phyloP scores from a whole-genome alignment of 2,113 vertebrate species.

The Grammomys dolichurus region DNA sequence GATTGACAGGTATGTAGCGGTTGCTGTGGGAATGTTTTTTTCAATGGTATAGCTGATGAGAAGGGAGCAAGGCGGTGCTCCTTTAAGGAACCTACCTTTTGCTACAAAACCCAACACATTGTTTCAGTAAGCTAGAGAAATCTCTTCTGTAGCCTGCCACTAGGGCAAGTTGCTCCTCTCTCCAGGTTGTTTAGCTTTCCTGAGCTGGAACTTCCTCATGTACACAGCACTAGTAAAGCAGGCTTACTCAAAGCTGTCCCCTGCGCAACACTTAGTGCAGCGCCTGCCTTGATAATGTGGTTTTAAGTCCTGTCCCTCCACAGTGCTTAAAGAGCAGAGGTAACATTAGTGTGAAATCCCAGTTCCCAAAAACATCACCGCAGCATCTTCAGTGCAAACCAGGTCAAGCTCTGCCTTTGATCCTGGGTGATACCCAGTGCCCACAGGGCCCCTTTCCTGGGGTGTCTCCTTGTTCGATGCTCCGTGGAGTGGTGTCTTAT shows the following conservation, averaged over 20 bases:
- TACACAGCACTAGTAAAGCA: not conserved
- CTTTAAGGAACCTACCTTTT: not conserved
- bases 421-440: not conserved
- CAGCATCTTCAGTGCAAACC: not conserved
- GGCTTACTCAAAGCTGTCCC: not conserved
- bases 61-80: not conserved
- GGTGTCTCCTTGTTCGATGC: accelerated
- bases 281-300: not conserved
- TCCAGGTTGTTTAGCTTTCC: not conserved
- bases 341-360: not conserved
- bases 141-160: not conserved
- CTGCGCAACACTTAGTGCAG: not conserved
- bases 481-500: not conserved
- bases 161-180: not conserved
- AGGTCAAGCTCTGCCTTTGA: not conserved
- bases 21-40: not conserved
- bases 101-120: too few relatives aligned
- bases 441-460: not conserved
- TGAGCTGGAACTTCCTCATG: not conserved
- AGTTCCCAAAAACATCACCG: accelerated
- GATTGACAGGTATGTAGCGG: not conserved
- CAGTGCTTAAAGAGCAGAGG: not conserved
- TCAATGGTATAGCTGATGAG: not conserved
- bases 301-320: too few relatives aligned
- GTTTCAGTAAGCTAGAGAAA: not conserved